A percentile compares a stretch with the other conserved stretches of the same genome.
Conservation (phyloP, 2,797 vertebrate species). For the Tenualosa thibaudeaui region DNA sequence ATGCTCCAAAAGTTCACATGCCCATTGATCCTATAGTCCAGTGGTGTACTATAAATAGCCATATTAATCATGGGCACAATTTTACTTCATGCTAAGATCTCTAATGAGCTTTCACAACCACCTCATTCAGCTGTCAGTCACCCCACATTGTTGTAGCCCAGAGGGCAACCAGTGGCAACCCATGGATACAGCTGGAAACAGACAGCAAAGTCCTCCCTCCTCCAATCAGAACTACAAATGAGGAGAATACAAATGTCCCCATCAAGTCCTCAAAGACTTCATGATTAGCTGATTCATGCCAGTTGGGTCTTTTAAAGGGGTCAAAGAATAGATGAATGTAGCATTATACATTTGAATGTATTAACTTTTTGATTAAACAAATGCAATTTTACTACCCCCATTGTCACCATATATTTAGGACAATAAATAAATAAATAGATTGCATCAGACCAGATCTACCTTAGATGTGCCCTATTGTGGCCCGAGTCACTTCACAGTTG, state of each 20-base stretch:
- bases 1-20: background rate
- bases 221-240: no score
- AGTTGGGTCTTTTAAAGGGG: no score
- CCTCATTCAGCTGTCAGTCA: background rate
- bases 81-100: slow-evolving; percentile 16
- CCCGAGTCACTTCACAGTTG: background rate
- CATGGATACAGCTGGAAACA: background rate
- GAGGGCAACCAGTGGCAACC: background rate
- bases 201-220: background rate
- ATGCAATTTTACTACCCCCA: no score
- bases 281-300: no score
- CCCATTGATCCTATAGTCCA: background rate
- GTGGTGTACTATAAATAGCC: background rate
- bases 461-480: background rate
- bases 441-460: no score
- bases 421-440: no score
- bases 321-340: no score
- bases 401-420: no score
- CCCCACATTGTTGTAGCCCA: background rate
- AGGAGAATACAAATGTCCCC: no score
- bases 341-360: no score
- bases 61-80: background rate
- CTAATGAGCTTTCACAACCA: slow-evolving; percentile 10
- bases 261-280: no score
- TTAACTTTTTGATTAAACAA: no score